A percentile compares a stretch with the other conserved stretches of the same genome.
Evolutionary conservation across 2,113 vertebrate genomes (phyloP).

Genomic region (Nothoprocta perdicaria): DNA sequence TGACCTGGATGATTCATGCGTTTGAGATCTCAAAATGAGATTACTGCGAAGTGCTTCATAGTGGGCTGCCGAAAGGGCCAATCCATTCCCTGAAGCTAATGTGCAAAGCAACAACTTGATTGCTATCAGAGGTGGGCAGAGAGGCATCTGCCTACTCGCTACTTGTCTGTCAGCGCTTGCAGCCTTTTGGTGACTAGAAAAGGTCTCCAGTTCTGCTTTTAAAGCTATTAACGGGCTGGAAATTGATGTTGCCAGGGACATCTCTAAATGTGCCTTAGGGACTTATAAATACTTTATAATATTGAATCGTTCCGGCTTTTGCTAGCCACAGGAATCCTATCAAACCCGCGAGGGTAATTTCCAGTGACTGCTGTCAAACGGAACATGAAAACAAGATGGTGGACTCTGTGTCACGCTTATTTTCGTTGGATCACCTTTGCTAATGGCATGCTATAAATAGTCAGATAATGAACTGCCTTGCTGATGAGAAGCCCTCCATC

Average conservation of each 20-base stretch:
- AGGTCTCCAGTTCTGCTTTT: conserved; percentile 61
- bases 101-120: conserved; percentile 52
- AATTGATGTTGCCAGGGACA: conserved; percentile 69
- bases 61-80: conserved; percentile 57
- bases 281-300: conserved; percentile 65
- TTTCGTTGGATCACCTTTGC: background rate
- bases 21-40: conserved; percentile 63
- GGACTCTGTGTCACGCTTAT: background rate
- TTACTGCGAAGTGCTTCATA: conserved; percentile 64
- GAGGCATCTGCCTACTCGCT: conserved; percentile 59
- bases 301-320: conserved; percentile 54
- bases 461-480: background rate
- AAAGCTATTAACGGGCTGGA: conserved; percentile 66
- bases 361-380: background rate
- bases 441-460: accelerated
- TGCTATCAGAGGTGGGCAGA: conserved; percentile 60
- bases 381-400: conserved; percentile 8
- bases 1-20: conserved; percentile 60
- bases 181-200: conserved; percentile 50
- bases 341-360: background rate
- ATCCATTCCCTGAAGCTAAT: conserved; percentile 63
- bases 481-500: background rate
- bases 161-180: conserved; percentile 64
- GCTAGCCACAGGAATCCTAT: conserved; percentile 54
- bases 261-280: conserved; percentile 54